Conservation (phyloP, 2,888 invertebrate species). For the Petrolisthes cinctipes region DNA sequence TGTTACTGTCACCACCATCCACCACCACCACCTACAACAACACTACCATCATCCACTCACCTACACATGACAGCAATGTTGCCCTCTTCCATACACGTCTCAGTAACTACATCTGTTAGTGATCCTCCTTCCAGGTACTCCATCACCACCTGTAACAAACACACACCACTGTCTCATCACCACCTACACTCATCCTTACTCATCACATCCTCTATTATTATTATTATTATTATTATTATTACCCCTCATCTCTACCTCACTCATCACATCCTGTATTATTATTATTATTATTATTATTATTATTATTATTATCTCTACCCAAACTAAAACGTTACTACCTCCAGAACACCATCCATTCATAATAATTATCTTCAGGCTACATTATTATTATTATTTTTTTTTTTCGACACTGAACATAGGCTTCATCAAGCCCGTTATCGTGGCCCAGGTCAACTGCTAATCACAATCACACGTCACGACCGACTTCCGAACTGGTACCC, state of each 20-base stretch:
- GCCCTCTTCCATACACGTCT: slow-evolving; percentile 99
- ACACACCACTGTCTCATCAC: background rate
- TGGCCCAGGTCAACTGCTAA: too few relatives aligned
- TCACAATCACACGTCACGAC: too few relatives aligned
- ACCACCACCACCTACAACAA: background rate
- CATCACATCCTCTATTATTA: background rate
- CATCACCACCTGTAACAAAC: slow-evolving; percentile 81
- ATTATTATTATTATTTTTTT: slow-evolving; percentile 3
- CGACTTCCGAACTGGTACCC: too few relatives aligned
- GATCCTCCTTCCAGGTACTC: slow-evolving; percentile 99
- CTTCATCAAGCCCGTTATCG: too few relatives aligned
- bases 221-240: background rate
- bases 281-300: background rate
- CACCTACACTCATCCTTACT: background rate
- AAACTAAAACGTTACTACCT: too few relatives aligned
- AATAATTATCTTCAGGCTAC: too few relatives aligned
- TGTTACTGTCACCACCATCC: too few relatives aligned
- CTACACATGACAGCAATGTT: slow-evolving; percentile 99
- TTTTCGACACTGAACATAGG: too few relatives aligned
- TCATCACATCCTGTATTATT: background rate
- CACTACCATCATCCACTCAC: slow-evolving; percentile 24
- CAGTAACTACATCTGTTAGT: slow-evolving; percentile 98
- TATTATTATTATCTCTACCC: background rate
- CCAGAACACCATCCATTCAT: too few relatives aligned
- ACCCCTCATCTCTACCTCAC: background rate